These are phyloP conservation scores for Mesorhabditis spiculigera DNA, from an alignment of 2,888 invertebrate species.

Conservation along the genomic window DNA sequence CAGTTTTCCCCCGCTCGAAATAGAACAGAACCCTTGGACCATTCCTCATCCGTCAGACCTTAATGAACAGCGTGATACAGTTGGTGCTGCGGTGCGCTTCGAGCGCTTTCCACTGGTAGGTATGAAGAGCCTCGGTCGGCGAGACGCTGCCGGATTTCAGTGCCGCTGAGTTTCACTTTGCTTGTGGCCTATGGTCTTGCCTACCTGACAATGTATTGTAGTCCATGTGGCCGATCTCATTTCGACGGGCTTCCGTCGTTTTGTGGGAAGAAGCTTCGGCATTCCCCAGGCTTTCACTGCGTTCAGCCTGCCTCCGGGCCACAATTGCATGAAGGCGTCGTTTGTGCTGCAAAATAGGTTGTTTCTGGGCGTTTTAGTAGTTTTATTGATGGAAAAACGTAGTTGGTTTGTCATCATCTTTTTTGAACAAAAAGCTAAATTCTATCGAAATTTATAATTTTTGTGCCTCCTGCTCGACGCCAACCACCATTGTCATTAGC, in stretches of 20 bases:
- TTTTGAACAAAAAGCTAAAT: no score
- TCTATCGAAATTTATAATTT: no score
- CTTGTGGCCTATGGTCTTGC: constrained; percentile 4
- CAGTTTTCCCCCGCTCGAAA: no score
- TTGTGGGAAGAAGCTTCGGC: constrained; percentile 23
- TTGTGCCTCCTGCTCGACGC: no score
- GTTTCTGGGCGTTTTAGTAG: background rate
- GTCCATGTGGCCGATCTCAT: constrained; percentile 23
- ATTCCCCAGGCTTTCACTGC: constrained; percentile 30
- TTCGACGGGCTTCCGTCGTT: constrained; percentile 20
- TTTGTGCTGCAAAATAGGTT: background rate
- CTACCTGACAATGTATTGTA: constrained; percentile 32
- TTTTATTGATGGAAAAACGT: background rate
- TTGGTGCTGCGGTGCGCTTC: constrained; percentile 45
- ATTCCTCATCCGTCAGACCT: constrained; percentile 17
- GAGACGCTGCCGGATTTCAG: constrained; percentile 33
- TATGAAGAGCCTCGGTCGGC: constrained; percentile 34
- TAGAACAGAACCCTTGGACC: background rate
- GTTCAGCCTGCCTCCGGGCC: constrained; percentile 20
- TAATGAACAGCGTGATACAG: constrained; percentile 41
- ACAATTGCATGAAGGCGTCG: constrained; percentile 26
- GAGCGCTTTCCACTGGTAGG: constrained; percentile 36
- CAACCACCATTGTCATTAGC: no score
- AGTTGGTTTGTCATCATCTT: no score
- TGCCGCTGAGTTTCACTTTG: constrained; percentile 24